Conservation (phyloP, 2,797 vertebrate genomes). For the Liasis olivaceus region DNA sequence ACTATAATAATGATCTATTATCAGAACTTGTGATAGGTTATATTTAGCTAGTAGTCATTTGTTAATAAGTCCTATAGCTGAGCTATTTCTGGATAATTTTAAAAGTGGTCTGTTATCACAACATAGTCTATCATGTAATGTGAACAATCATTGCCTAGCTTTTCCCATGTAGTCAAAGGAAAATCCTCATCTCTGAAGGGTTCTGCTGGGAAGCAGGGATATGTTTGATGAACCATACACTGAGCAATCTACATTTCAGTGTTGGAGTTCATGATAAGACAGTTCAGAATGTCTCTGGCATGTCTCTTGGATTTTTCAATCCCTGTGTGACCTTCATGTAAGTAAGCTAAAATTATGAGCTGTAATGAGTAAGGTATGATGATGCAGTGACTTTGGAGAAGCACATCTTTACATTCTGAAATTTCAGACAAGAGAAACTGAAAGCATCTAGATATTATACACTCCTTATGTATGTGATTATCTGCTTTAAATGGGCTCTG, state of each 20-base stretch:
- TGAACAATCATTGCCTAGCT: not conserved
- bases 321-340: not conserved
- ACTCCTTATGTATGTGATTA: not conserved
- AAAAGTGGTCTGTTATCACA: not conserved
- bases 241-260: not conserved
- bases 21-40: not conserved
- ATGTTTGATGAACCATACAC: not conserved
- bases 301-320: not conserved
- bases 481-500: not conserved
- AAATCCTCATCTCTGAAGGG: not conserved
- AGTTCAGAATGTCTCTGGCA: not conserved
- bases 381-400: not conserved
- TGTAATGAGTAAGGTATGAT: not conserved
- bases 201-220: not conserved
- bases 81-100: not conserved
- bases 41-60: not conserved
- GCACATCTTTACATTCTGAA: not conserved
- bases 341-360: not conserved
- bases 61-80: not conserved
- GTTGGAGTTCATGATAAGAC: not conserved
- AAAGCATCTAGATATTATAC: not conserved
- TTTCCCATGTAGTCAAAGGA: not conserved
- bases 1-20: not conserved
- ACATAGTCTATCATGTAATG: not conserved
- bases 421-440: not conserved